Conservation (phyloP, 1,140 invertebrate species). For the Penaeus indicus region DNA sequence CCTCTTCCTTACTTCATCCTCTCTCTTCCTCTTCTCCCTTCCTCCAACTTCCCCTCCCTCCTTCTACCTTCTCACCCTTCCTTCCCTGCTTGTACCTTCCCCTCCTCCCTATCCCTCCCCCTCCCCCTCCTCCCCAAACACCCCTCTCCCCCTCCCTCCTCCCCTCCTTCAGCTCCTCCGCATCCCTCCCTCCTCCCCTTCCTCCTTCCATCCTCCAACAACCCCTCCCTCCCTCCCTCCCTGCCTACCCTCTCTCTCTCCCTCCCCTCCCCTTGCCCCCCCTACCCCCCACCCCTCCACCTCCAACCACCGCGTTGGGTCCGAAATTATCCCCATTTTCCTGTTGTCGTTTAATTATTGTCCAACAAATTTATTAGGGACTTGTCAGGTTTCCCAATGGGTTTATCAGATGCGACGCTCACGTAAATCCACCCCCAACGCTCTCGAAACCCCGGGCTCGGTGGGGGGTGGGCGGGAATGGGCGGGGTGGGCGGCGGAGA, state of each 20-base stretch:
- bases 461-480: background rate
- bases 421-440: conserved; percentile 25
- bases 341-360: conserved; percentile 44
- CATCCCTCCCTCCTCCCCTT: background rate
- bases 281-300: background rate
- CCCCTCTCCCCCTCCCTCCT: background rate
- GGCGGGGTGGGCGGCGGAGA: background rate
- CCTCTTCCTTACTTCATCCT: background rate
- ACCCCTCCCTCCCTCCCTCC: conserved; percentile 19
- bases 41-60: background rate
- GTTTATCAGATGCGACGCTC: conserved; percentile 37
- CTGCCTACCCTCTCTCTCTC: background rate
- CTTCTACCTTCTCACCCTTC: too few species aligned
- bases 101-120: background rate
- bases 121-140: background rate
- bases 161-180: background rate
- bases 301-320: background rate
- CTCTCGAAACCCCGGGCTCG: background rate
- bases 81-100: too few species aligned
- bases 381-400: conserved; percentile 15
- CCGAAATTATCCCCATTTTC: conserved; percentile 33
- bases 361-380: conserved; percentile 53
- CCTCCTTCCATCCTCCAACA: background rate
- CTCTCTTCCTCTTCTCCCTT: background rate
- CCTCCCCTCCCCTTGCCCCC: background rate